Evolutionary conservation across 2,113 vertebrate species (phyloP), one percentile per base, ranked within the genome.

Genomic region (Hystrix brachyura): DNA sequence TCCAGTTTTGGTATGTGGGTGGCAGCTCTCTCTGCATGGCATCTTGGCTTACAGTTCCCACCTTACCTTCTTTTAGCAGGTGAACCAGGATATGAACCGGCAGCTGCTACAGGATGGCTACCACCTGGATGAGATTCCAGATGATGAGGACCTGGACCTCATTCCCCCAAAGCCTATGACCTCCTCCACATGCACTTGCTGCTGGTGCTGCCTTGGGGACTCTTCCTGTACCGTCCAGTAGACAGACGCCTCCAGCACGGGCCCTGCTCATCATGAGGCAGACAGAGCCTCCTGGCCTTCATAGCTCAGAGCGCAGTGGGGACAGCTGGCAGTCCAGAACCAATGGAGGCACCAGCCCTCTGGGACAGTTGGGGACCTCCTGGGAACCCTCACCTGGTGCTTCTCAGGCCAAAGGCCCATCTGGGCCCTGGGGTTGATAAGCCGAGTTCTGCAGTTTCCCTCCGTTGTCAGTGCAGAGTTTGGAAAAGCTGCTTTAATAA

Each of bases 21-120:
- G 90, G 93, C 74, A 76, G 14, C 91, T 59, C 43, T 11, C 51
- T 74, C 25, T 93, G 85, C 46, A 72, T 48, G 86, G 48, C 64
- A 10, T 53, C 43, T 48, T 87, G 46, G 78, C 94, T 96, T 67
- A 97, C 2, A 29, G 23, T 88, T 78, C 57, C 60, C 51, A 90
- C 64, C 5, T 87, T 55, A 34, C 15, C 18, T 59, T 17, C 86
- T 80, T 2, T 48, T 93, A 98, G 91, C 99, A 99, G 99, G 99
- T 99, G 87, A 99, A 99, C 97, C 99, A 99, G 94, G 99, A 99
- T 95, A 97, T 99, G 95, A 99, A 98, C 98, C 98, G 98, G 82
- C 99, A 99, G 98, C 98, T 99, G 93, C 98, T 99, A 90, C 99
- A 99, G 97, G 99, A 99, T 0, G 99, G 99, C 1, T 99, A 99